A percentile compares a stretch with the other conserved stretches of the same genome.
phyloP scores from a whole-genome alignment of 2,797 vertebrate species.

The Galago senegalensis region DNA sequence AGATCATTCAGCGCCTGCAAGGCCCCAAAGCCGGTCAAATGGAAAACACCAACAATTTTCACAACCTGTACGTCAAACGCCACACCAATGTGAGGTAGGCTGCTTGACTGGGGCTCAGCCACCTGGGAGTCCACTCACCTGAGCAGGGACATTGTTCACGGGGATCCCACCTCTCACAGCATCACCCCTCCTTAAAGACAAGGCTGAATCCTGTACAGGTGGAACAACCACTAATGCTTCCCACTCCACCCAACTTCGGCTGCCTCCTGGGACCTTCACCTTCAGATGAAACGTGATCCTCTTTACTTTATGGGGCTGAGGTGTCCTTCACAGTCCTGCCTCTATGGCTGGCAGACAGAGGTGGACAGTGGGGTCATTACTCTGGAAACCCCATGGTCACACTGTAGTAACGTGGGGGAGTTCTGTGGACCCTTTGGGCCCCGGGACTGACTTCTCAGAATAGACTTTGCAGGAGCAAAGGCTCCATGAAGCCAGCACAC shows the following conservation, averaged over 20 bases:
- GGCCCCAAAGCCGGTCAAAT: slow-evolving; percentile 96
- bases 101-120: not conserved
- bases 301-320: not conserved
- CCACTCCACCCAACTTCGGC: fast-evolving
- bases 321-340: not conserved
- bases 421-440: not conserved
- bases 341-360: too few species aligned
- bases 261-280: fast-evolving
- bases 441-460: too few species aligned
- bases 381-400: not conserved
- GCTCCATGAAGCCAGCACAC: not conserved
- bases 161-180: fast-evolving
- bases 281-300: not conserved
- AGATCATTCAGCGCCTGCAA: slow-evolving; percentile 97
- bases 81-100: slow-evolving; percentile 96
- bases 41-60: slow-evolving; percentile 98
- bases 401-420: not conserved
- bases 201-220: fast-evolving
- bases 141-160: fast-evolving
- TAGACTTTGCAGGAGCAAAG: not conserved
- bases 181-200: fast-evolving
- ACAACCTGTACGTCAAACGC: slow-evolving; percentile 97
- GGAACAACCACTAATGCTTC: fast-evolving
- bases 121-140: fast-evolving
- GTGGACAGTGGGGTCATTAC: not conserved